A percentile compares a stretch with the other conserved stretches of the same genome.
Evolutionary conservation across 30 jellyfish, hydroid and myxozoan genomes (phyloP).

Genomic region (Haliclystus octoradiatus): DNA sequence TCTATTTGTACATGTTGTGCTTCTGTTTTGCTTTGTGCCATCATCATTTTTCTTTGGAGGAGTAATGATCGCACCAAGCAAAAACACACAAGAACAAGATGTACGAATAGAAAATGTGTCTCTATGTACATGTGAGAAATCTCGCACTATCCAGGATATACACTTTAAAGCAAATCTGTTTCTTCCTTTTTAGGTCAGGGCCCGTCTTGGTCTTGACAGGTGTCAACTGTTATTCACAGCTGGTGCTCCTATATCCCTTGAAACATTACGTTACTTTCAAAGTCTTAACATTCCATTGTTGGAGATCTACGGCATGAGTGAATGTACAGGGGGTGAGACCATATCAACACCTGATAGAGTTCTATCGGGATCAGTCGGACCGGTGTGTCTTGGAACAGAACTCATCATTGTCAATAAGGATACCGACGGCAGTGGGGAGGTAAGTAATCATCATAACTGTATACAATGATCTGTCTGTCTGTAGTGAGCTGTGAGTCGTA

Average conservation of each 20-base stretch:
- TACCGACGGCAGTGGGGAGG: slow-evolving; percentile 97
- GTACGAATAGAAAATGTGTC: too few relatives aligned
- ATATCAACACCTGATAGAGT: slow-evolving; percentile 18
- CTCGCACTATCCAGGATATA: too few relatives aligned
- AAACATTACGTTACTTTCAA: slow-evolving; percentile 73
- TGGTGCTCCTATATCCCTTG: slow-evolving; percentile 86
- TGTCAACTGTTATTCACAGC: slow-evolving; percentile 48
- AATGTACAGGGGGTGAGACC: slow-evolving; percentile 67
- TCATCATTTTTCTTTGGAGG: too few relatives aligned
- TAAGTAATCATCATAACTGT: slow-evolving; percentile 8
- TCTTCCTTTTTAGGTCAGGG: slow-evolving; percentile 31
- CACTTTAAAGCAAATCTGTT: not conserved
- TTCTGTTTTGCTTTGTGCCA: too few relatives aligned
- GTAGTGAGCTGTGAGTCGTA: too few relatives aligned
- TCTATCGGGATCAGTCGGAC: slow-evolving; percentile 58
- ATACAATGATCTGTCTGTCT: too few relatives aligned
- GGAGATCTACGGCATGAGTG: slow-evolving; percentile 93
- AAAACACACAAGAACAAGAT: too few relatives aligned
- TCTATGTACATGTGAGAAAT: too few relatives aligned
- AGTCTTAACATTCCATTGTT: slow-evolving; percentile 66
- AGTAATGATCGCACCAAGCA: too few relatives aligned
- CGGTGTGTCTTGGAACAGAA: slow-evolving; percentile 22
- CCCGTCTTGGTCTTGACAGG: slow-evolving; percentile 72
- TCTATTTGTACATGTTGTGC: too few relatives aligned
- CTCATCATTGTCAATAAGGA: slow-evolving; percentile 61